phyloP scores from a whole-genome alignment of 2,113 vertebrate genomes.

The Datnioides undecimradiatus region DNA sequence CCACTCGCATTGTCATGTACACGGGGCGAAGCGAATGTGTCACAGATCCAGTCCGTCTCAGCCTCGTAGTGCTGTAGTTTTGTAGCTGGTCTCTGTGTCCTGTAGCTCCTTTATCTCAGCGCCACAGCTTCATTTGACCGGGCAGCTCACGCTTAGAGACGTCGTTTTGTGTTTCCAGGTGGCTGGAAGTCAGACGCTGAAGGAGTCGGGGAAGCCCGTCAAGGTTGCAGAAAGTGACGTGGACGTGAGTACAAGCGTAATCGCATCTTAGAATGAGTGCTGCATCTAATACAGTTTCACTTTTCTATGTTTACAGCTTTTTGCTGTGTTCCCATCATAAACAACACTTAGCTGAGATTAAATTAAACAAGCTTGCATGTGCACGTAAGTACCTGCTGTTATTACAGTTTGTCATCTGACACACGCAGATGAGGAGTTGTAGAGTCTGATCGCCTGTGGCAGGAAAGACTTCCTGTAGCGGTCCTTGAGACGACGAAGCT shows the following conservation, averaged over 20 bases:
- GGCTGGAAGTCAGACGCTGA: conserved; percentile 87
- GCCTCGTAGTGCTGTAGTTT: conserved; percentile 22
- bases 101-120: conserved; percentile 16
- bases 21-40: conserved; percentile 30
- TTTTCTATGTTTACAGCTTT: too few species aligned
- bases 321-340: too few species aligned
- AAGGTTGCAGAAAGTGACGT: conserved; percentile 95
- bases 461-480: too few species aligned
- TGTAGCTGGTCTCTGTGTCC: conserved; percentile 51
- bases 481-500: too few species aligned
- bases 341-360: too few species aligned
- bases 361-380: too few species aligned
- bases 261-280: neutral
- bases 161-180: conserved; percentile 81
- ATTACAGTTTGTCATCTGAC: too few species aligned
- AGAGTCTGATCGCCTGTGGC: too few species aligned
- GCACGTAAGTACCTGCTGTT: too few species aligned
- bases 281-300: neutral
- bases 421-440: too few species aligned
- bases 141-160: conserved; percentile 12
- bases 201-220: conserved; percentile 89
- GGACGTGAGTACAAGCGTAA: conserved; percentile 88
- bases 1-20: conserved; percentile 53
- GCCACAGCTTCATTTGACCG: neutral
- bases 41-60: conserved; percentile 16